Base-by-base conservation (phyloP, 2,888 invertebrate genomes). In the Cataglyphis cursor region DNA sequence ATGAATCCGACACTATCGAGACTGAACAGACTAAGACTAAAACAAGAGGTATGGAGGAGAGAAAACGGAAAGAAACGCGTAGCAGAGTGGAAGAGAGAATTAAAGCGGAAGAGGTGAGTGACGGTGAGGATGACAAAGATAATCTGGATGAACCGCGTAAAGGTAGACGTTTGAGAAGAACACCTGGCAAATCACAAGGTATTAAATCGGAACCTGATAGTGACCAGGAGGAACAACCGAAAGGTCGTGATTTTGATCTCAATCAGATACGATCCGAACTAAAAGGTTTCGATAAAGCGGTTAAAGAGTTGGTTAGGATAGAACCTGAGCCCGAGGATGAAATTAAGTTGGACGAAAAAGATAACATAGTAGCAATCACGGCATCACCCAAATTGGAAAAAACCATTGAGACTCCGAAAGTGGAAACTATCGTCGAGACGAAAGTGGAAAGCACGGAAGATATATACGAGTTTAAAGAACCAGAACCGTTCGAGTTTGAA, bases 381-480 rank as follows among this genome's bases (percentile, higher is more conserved):
- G 93, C 94, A 1, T 62, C 74, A 21, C 95, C 83, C 91, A 96
- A 92, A 65, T 82, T 78, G 10, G 93, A 92, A 18, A 85, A 87
- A 21, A 75, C 57, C n/a, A 10, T 84, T 21, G 88, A 89, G n/a
- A 51, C 87, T 10, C 35, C 81, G 0, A 91, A 91, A 75, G 31
- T 87, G 18, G 92, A 90, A 81, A 9, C 74, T 59, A 62, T 83
- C 44, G 74, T 83, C 28, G 90, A 88, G 75, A 76, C 81, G 62
- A 88, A 87, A 76, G 35, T 88, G 28, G 92, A 93, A 57, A 93
- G 83, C 54, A 94, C 94, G 3, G 95, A 95, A 65, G 98, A 98
- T 93, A 97, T 98, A 84, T 98, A 98, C 92, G 98, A 98, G 94
- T 98, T 98, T 93, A 98, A 98, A 94, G 98, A 98, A 94, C 98